Base-by-base conservation (phyloP, 37 sponge, comb jelly and placozoan genomes). In the Cladorhizidae sp. region DNA sequence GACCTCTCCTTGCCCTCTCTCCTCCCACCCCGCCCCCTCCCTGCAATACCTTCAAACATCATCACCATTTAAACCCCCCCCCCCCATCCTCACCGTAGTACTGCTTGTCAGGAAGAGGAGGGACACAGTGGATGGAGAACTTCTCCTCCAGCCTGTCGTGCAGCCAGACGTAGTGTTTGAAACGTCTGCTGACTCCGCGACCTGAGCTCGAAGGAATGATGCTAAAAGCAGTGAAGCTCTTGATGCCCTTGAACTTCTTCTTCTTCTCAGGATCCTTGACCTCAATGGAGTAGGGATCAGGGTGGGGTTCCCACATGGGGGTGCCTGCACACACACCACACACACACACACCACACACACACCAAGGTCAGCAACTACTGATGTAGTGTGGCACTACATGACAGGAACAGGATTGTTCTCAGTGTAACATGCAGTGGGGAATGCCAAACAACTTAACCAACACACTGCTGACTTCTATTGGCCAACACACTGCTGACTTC, bases 91-190 rank as follows among this genome's bases (percentile, higher is more conserved):
- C 69, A 85, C 93, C 90, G 41, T 90, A 83, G 80, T 84, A 88
- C 78, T 90, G 91, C 59, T 94, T 94, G 82, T 98, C 99, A 32
- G 99, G 99, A 1, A 98, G 96, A 20, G 96, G 96, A 59, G 99
- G 99, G 11, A 98, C 84, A 54, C 72, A 64, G 29, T 91, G 67
- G 40, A 85, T 38, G 33, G 96, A 85, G 70, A 98, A 98, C 88
- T 95, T 95, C 54, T 91, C 88, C 35, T 57, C 62, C 40, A 98
- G 82, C 43, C 99, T 70, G 25, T 91, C 94, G 57, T 98, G 96
- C 1, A 98, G 90, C 99, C 99, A 92, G 86, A 87, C 93, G 39
- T 92, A 95, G 63, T 95, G 93, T 72, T 92, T 92, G 93, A 87
- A 95, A 15, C 96, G 86, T 23, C 93, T 83, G 70, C 87, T 77